Conservation (phyloP, 2,888 invertebrate genomes). For the Willowsia nigromaculata region DNA sequence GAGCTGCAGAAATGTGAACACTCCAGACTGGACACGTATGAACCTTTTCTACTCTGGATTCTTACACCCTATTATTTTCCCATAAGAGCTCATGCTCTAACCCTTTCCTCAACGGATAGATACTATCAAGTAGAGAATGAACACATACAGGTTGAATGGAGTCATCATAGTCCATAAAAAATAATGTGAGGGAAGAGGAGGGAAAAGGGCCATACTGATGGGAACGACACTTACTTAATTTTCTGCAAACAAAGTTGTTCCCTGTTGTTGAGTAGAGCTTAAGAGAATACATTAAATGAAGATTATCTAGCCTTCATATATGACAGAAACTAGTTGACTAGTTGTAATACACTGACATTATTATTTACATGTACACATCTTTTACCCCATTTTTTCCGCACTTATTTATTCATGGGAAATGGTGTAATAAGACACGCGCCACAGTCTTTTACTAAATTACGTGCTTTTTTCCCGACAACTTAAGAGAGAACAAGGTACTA, state of each 20-base stretch:
- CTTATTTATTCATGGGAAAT: not conserved
- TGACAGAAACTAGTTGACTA: not conserved
- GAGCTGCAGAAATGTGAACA: no score
- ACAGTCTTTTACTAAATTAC: not conserved
- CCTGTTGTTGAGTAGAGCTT: not conserved
- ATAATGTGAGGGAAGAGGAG: not conserved
- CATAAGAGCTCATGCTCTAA: no score
- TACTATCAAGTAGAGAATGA: not conserved
- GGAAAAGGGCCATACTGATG: not conserved
- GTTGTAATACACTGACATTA: not conserved
- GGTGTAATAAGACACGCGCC: not conserved
- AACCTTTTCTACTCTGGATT: no score
- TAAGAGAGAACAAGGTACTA: no score
- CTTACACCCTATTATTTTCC: no score
- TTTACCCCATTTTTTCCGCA: not conserved
- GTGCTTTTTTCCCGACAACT: not conserved
- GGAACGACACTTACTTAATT: constrained; percentile 12
- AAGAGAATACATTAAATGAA: constrained; percentile 29
- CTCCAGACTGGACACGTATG: no score
- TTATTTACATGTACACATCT: no score
- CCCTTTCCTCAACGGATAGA: no score
- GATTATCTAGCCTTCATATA: not conserved
- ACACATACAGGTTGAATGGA: not conserved
- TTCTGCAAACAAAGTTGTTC: not conserved
- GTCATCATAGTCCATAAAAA: not conserved